Evolutionary conservation across 37 sponge, comb jelly and placozoan genomes (phyloP), one percentile per base, ranked within the genome.

Genomic region (Cliona cf. orientalis): DNA sequence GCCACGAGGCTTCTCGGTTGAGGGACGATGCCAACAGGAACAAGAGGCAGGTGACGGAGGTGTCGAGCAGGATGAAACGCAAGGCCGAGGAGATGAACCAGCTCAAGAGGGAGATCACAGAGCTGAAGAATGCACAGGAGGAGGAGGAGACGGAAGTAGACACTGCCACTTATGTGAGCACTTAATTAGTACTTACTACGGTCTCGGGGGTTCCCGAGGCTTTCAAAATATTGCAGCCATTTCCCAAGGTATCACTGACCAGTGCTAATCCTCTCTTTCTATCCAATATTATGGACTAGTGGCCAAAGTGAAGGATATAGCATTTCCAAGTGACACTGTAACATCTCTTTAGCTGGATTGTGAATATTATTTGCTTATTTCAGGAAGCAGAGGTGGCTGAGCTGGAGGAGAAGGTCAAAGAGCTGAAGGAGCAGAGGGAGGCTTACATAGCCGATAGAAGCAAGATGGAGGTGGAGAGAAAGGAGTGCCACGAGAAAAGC

Each of bases 141-240:
- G 90, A 90, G 41, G 79, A 79, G 36, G 74, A 79, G 35, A 23
- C 61, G 5, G 74, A 90, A 26, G 83, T 49, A 6, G 90, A 90
- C 53, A 84, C 75, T 80, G 85, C 73, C 36, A 84, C 84, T 21
- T 90, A 84, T 66, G 89, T 81, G 23, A 60, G 84, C 25, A 44
- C 34, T 23, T 19, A 0, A 6, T 38, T 68, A 22, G 32, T 25
- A 38, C 3, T 44, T 25, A 46, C 28, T 46, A 42, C 72, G 5
- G 19, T 28, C 45, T 9, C 5, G 5, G 28, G 28, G 23, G 28
- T 3, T 29, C 23, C 28, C 14, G 34, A n/a, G 5, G 25, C 11
- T 66, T 31, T 35, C 5, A n/a, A 19, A 5, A 31, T 62, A 7
- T 25, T 6, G 26, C 23, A 6, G 6, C 6, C 64, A 26, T n/a